Percentiles rank a stretch among this genome's conserved stretches.
These are phyloP conservation scores for Phania funesta DNA, from an alignment of 2,888 invertebrate species.

Conservation along the genomic window DNA sequence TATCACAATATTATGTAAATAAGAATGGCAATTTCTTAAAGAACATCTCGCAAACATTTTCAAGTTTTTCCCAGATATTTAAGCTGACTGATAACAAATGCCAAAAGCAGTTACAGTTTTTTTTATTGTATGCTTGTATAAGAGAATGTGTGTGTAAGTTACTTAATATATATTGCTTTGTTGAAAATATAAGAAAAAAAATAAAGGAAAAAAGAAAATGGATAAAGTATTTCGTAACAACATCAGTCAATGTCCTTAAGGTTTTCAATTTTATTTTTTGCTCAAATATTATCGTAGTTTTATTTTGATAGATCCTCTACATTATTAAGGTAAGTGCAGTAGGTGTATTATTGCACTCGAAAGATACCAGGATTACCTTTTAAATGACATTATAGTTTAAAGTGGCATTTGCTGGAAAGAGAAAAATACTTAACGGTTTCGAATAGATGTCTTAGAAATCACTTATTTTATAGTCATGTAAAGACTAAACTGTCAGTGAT, in stretches of 20 bases:
- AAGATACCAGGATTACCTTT: too few relatives aligned
- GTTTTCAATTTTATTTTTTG: conserved; percentile 59
- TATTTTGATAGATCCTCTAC: neutral
- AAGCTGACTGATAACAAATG: conserved; percentile 59
- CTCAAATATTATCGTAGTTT: conserved; percentile 25
- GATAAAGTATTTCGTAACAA: conserved; percentile 73
- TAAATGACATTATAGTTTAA: too few relatives aligned
- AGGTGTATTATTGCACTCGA: neutral
- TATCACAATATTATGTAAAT: conserved; percentile 48
- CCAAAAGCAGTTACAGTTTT: conserved; percentile 64
- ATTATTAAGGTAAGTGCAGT: neutral
- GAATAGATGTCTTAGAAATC: too few relatives aligned
- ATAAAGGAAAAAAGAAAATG: conserved; percentile 69
- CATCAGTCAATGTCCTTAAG: conserved; percentile 77
- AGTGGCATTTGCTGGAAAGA: too few relatives aligned
- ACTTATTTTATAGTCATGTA: too few relatives aligned
- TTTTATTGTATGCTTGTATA: neutral
- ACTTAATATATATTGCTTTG: conserved; percentile 20
- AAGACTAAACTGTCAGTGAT: too few relatives aligned
- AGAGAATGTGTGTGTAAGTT: conserved; percentile 6
- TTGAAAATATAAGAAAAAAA: conserved; percentile 51
- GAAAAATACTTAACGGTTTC: too few relatives aligned
- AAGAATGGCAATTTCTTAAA: conserved; percentile 54
- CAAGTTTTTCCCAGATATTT: conserved; percentile 23
- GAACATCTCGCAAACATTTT: conserved; percentile 18